Evolutionary conservation across 2,888 invertebrate species (phyloP), one percentile per base, ranked within the genome.

Genomic region (Tolmerus cingulatus): DNA sequence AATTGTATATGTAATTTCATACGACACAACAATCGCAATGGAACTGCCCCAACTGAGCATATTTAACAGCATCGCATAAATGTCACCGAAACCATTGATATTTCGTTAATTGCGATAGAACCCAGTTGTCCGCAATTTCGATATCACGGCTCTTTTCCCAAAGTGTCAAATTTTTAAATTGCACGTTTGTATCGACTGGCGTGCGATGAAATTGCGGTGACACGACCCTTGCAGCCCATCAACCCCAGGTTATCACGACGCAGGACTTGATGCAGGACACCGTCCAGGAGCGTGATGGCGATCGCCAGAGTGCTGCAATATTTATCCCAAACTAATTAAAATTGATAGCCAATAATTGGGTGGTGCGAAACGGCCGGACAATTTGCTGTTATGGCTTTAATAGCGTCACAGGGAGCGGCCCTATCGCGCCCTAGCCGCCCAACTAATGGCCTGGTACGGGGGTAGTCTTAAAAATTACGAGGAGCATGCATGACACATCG

Each of bases 311-410:
- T 8, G n/a, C 8, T 8, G 81, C 66, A 66, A 84, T 84, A 84
- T 84, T 84, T 84, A 84, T 84, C 74, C 37, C 66, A 37, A 74
- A 66, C 84, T 84, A 84, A 84, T 84, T 84, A 84, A 84, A 84
- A 84, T 84, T 84, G 66, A 84, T 84, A 43, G 84, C 84, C 84
- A 66, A 84, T 84, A 84, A 84, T 66, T 40, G 84, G 37, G 30
- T 19, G n/a, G 66, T 19, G 34, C 40, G 57, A 84, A 84, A 84
- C 23, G 74, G 23, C 40, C 66, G 19, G 14, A 84, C 66, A 84
- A 84, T 84, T 84, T 84, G 84, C 37, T 37, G 57, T 84, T 84
- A 84, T 74, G 84, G 40, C 74, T 66, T 81, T 84, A 84, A 84
- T 84, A 74, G 84, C 19, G 66, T 84, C 74, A 84, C 82, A 55